Evolutionary conservation across 2,113 vertebrate genomes (phyloP).

Genomic region (Macaca mulatta): DNA sequence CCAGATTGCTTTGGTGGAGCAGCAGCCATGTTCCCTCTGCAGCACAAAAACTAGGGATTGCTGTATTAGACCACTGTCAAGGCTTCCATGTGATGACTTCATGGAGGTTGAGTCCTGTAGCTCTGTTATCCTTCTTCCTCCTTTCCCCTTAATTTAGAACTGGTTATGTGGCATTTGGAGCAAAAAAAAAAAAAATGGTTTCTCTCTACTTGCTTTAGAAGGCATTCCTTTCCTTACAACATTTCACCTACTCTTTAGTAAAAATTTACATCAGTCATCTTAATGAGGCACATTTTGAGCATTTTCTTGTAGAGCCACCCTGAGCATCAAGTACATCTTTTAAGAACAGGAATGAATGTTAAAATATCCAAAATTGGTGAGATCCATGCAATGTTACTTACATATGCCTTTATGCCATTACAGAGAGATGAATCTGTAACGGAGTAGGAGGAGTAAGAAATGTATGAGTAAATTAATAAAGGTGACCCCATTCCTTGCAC

Average conservation of each 20-base stretch:
- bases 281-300: background rate
- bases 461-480: slow-evolving; percentile 40
- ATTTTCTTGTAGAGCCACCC: background rate
- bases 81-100: too few relatives aligned
- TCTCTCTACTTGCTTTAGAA: background rate
- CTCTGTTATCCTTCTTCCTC: background rate
- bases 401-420: background rate
- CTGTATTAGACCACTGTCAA: too few relatives aligned
- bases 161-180: background rate
- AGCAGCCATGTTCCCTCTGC: rapidly evolving
- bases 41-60: rapidly evolving
- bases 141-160: background rate
- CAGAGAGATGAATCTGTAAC: background rate
- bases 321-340: background rate
- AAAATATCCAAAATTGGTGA: background rate
- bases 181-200: background rate
- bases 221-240: background rate
- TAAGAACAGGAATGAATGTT: background rate
- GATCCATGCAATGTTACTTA: background rate
- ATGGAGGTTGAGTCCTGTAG: too few relatives aligned
- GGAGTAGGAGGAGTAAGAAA: background rate
- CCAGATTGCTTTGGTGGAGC: rapidly evolving
- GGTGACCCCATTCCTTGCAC: slow-evolving; percentile 7
- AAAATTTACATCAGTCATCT: background rate
- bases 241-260: background rate